Percentiles rank a stretch among this genome's conserved stretches.
phyloP scores from a whole-genome alignment of 1,140 invertebrate species.

The Hirudo medicinalis region DNA sequence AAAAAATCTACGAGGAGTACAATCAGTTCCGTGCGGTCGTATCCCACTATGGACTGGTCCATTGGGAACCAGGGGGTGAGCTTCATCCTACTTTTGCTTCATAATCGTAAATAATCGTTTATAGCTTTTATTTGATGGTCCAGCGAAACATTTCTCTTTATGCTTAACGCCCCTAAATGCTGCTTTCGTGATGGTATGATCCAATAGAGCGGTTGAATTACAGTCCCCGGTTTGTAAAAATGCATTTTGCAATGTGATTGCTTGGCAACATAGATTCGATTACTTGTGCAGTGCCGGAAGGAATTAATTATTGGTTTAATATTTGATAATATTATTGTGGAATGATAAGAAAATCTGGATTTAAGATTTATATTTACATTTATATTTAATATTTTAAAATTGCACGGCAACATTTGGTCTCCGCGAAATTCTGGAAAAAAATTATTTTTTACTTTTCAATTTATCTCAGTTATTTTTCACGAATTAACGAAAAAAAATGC shows the following conservation, averaged over 20 bases:
- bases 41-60: constrained; percentile 18
- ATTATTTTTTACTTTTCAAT: too few relatives aligned
- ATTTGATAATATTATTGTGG: too few relatives aligned
- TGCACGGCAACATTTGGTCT: too few relatives aligned
- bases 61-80: constrained; percentile 24
- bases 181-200: neutral
- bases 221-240: neutral
- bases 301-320: too few relatives aligned
- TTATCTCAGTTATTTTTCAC: neutral
- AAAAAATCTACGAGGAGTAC: constrained; percentile 23
- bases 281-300: too few relatives aligned
- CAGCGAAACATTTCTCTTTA: constrained; percentile 10
- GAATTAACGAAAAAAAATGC: neutral
- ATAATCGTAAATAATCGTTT: too few relatives aligned
- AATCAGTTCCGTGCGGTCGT: constrained; percentile 20
- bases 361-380: too few relatives aligned
- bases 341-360: neutral
- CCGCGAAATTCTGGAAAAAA: too few relatives aligned
- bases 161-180: neutral
- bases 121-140: neutral
- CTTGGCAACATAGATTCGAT: too few relatives aligned
- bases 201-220: neutral
- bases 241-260: neutral
- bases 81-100: neutral
- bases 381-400: too few relatives aligned